These are phyloP conservation scores for Calycopis cecrops DNA, from an alignment of 1,140 invertebrate genomes.

Conservation along the genomic window DNA sequence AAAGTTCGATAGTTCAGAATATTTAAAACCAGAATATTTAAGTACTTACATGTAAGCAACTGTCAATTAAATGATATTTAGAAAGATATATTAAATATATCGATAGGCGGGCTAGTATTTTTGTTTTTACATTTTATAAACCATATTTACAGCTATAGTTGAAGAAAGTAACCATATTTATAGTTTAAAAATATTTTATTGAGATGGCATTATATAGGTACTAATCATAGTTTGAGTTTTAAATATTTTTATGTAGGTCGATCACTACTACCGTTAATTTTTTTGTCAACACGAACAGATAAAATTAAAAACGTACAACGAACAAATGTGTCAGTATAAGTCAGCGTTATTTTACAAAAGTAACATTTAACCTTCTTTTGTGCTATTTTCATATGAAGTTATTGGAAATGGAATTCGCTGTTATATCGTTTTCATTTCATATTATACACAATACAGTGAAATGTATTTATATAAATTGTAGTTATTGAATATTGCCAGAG, in stretches of 20 bases:
- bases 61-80: conserved; percentile 17
- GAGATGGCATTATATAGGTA: conserved; percentile 5
- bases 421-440: conserved; percentile 31
- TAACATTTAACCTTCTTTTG: conserved; percentile 12
- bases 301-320: no score
- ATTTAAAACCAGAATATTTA: conserved; percentile 9
- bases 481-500: conserved; percentile 48
- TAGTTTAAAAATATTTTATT: background rate
- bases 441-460: conserved; percentile 30
- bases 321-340: no score
- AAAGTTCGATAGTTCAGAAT: background rate
- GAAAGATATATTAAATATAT: conserved; percentile 11
- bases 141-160: conserved; percentile 1
- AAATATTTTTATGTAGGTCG: no score
- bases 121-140: conserved; percentile 17
- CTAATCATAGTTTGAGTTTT: no score
- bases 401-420: conserved; percentile 26
- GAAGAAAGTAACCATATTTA: conserved; percentile 2
- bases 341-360: no score
- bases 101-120: conserved; percentile 34
- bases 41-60: conserved; percentile 4
- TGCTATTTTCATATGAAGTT: conserved; percentile 35
- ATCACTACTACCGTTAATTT: no score
- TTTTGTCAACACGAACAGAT: no score
- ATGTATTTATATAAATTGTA: conserved; percentile 13